phyloP scores from a whole-genome alignment of 1,140 invertebrate species.

The Cataglyphis hispanica region DNA sequence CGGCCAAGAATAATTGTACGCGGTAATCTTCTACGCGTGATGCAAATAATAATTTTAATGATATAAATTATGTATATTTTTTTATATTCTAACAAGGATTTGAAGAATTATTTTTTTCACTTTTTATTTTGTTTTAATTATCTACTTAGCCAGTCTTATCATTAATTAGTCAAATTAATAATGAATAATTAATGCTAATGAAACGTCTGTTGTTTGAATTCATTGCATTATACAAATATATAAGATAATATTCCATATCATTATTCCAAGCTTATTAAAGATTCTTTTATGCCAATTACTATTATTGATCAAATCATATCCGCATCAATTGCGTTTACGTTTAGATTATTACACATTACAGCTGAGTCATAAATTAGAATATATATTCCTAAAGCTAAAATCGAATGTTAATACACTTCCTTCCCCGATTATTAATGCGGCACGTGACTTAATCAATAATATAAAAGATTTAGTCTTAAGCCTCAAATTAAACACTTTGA shows the following conservation, averaged over 20 bases:
- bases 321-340: too few species aligned
- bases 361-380: background rate
- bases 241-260: too few species aligned
- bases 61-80: background rate
- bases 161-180: too few species aligned
- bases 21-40: background rate
- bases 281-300: background rate
- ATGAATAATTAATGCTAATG: too few species aligned
- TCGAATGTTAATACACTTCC: too few species aligned
- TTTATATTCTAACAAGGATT: background rate
- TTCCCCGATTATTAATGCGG: background rate
- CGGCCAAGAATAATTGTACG: background rate
- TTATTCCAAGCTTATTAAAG: background rate
- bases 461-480: constrained; percentile 8
- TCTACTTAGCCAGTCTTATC: too few species aligned
- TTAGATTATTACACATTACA: background rate
- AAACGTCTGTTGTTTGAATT: too few species aligned
- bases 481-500: constrained; percentile 4
- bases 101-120: constrained; percentile 5
- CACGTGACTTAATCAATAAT: background rate
- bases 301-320: background rate
- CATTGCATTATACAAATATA: too few species aligned
- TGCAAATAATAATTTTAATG: background rate
- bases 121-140: background rate
- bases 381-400: background rate